Evolutionary conservation across 2,888 invertebrate species (phyloP), one percentile per base, ranked within the genome.

Genomic region (Hydriomena furcata): DNA sequence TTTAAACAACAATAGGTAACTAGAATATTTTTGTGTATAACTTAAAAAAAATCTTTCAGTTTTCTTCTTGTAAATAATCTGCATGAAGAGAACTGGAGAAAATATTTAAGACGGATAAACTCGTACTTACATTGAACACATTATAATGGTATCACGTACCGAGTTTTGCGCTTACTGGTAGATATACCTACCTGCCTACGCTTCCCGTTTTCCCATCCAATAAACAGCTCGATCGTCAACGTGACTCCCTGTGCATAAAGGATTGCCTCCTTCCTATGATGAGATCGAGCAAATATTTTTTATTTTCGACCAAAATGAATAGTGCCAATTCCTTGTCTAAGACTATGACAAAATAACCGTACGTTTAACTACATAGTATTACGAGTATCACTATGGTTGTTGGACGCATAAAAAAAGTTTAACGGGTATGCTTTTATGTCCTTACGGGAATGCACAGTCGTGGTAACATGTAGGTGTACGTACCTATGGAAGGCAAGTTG

Each of bases 201-300:
- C 52, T 52, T 44, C 58, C 48, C 46, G 59, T 59, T 59, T 54
- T 55, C 58, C 59, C 50, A 54, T 64, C 56, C 55, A 55, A 55
- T 64, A 62, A 69, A 65, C 68, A 55, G 35, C 38, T 37, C 54
- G 41, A 58, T 58, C 42, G 65, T 55, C 61, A 68, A 67, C 68
- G 72, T 65, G 71, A 71, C 68, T 71, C 47, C 55, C 57, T 60
- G 52, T 63, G 64, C 63, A 63, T 65, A 66, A 60, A 58, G 63
- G 58, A 65, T 40, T 31, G 31, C 13, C n/a, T 31, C 13, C 40
- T 21, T 30, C 13, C 8, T 5, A 13, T 17, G 11, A 30, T 20
- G 20, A 40, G 30, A 28, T 40, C 20, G 37, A 5, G 37, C 30
- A 37, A 17, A 24, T 5, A 17, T 17, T 4, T 4, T 3, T 2